These are phyloP conservation scores for Lasius platythorax DNA, from an alignment of 2,888 invertebrate genomes.

Conservation along the genomic window DNA sequence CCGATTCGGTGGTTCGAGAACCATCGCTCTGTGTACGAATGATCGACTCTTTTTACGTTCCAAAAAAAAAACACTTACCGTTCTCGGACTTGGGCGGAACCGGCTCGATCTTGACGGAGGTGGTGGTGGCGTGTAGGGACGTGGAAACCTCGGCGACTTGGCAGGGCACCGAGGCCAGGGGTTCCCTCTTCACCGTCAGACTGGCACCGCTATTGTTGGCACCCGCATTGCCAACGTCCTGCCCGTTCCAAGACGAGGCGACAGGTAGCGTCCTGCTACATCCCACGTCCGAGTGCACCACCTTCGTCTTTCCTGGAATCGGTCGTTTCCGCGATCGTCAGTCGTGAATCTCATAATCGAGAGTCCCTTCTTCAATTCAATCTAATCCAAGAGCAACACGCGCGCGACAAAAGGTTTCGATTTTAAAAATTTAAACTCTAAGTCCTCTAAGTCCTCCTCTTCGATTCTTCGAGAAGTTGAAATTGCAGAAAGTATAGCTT, in stretches of 20 bases:
- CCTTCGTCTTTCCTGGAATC: slow-evolving; percentile 81
- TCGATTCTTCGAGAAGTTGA: neutral
- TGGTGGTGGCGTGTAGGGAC: slow-evolving; percentile 83
- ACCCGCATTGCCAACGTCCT: slow-evolving; percentile 76
- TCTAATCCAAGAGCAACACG: neutral
- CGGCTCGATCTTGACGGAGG: slow-evolving; percentile 89
- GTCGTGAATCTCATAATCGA: neutral
- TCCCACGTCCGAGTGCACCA: slow-evolving; percentile 87
- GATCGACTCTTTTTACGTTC: neutral
- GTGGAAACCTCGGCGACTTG: slow-evolving; percentile 89
- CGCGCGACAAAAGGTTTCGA: neutral
- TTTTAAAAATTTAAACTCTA: neutral
- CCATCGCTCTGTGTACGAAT: neutral
- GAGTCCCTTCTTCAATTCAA: neutral
- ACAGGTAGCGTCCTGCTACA: slow-evolving; percentile 91
- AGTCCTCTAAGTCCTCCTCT: neutral
- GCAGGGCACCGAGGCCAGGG: slow-evolving; percentile 87
- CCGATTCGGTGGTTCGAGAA: neutral
- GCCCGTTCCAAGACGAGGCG: slow-evolving; percentile 87
- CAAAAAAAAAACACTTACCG: slow-evolving; percentile 78
- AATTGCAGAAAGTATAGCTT: neutral
- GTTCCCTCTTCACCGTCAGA: slow-evolving; percentile 90
- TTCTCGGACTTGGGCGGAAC: slow-evolving; percentile 89
- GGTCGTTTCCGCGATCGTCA: slow-evolving; percentile 24
- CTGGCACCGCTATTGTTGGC: slow-evolving; percentile 82